A percentile compares a stretch with the other conserved stretches of the same genome.
phyloP scores from a whole-genome alignment of 64 coral and sea anemone species.

The Stylophora pistillata region DNA sequence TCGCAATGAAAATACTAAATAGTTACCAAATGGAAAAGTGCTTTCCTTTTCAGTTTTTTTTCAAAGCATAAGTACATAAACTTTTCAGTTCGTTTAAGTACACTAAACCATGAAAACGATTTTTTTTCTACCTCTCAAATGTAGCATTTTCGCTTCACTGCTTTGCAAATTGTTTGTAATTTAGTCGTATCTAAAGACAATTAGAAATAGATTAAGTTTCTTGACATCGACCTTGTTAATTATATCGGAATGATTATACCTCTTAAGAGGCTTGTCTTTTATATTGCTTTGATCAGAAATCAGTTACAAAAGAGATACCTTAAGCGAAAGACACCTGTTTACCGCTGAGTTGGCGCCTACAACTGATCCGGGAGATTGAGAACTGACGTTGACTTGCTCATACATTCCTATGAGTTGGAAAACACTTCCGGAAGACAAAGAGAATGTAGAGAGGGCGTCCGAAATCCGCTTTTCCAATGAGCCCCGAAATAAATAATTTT shows the following conservation, averaged over 20 bases:
- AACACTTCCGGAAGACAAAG: not conserved
- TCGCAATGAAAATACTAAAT: no score
- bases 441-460: no score
- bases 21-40: no score
- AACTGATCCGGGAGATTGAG: not conserved
- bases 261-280: not conserved
- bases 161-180: not conserved
- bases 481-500: no score
- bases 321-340: not conserved
- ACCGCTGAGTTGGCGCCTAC: not conserved
- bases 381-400: not conserved
- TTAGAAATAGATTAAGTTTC: not conserved
- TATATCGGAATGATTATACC: not conserved
- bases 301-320: constrained; percentile 5
- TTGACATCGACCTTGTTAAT: not conserved
- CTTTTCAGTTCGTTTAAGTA: not conserved
- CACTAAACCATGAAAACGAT: not conserved
- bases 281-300: constrained; percentile 11
- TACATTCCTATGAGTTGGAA: not conserved
- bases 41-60: no score
- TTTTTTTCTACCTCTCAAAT: no score
- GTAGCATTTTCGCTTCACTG: no score
- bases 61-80: no score
- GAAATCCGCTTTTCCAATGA: no score
- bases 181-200: not conserved